Evolutionary conservation across 2,113 vertebrate species (phyloP).

Genomic region (Eulemur macaco): DNA sequence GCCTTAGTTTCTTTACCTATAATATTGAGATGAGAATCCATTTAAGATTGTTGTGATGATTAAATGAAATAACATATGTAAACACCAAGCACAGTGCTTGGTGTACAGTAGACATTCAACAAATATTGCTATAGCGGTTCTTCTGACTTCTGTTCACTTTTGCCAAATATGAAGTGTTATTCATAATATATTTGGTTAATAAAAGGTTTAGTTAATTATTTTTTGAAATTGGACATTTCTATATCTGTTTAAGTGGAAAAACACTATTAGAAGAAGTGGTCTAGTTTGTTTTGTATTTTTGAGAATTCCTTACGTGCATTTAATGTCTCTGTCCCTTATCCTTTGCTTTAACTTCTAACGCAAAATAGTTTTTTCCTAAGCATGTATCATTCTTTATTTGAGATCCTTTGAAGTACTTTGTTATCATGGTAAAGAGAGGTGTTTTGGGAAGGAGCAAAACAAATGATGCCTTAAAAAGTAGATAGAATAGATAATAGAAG

Average conservation of each 20-base stretch:
- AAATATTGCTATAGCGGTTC: not conserved
- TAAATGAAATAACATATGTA: not conserved
- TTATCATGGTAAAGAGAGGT: not conserved
- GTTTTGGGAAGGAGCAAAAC: not conserved
- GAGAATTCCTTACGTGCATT: not conserved
- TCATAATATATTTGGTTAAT: not conserved
- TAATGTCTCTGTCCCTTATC: not conserved
- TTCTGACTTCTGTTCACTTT: not conserved
- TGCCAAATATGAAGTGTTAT: not conserved
- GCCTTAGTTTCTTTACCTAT: not conserved
- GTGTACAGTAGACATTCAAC: not conserved
- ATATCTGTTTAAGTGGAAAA: not conserved
- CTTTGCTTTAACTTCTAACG: slow-evolving; percentile 31
- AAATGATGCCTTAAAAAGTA: not conserved
- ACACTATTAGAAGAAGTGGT: not conserved
- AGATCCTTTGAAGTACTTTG: not conserved
- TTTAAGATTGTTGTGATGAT: not conserved
- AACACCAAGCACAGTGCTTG: not conserved
- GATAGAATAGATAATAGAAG: not conserved
- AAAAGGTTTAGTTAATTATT: not conserved
- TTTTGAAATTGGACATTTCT: not conserved
- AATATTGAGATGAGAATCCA: not conserved
- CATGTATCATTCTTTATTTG: not conserved
- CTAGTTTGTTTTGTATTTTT: not conserved
- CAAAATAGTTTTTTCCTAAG: not conserved